A percentile compares a stretch with the other conserved stretches of the same genome.
These are phyloP conservation scores for Zenarchopterus dispar DNA, from an alignment of 2,797 vertebrate species.

Conservation along the genomic window DNA sequence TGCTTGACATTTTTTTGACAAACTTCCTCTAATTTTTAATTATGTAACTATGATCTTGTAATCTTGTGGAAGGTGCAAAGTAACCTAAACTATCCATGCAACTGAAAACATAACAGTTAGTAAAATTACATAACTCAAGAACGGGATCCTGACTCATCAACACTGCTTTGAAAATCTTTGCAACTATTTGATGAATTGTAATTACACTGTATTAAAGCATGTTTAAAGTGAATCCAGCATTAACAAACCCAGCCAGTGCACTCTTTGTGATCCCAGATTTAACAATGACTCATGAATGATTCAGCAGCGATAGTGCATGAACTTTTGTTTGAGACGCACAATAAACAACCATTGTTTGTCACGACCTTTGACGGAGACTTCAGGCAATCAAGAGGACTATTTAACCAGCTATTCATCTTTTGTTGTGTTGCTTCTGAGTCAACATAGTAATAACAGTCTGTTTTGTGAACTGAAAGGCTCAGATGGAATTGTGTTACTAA, in stretches of 20 bases:
- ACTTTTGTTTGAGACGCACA: conserved; percentile 20
- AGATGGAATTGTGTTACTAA: background rate
- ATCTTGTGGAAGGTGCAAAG: background rate
- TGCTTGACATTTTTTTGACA: too few relatives aligned
- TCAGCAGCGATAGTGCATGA: conserved; percentile 16
- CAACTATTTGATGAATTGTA: background rate
- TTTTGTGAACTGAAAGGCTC: background rate
- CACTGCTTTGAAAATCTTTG: background rate
- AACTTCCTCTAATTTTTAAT: too few relatives aligned
- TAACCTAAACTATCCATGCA: too few relatives aligned
- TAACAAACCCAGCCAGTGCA: background rate
- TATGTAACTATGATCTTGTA: too few relatives aligned
- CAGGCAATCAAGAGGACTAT: conserved; percentile 3
- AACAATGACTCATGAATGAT: conserved; percentile 37
- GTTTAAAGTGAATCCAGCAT: background rate
- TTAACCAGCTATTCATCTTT: conserved; percentile 2
- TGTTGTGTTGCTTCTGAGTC: conserved; percentile 7
- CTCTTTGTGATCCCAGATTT: conserved; percentile 8
- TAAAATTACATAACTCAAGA: background rate
- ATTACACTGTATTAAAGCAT: background rate
- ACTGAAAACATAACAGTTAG: too few relatives aligned
- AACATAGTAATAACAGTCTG: background rate
- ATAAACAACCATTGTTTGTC: background rate
- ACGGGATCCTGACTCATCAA: background rate
- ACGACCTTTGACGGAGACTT: conserved; percentile 19